A percentile compares a stretch with the other conserved stretches of the same genome.
Evolutionary conservation across 2,888 invertebrate species (phyloP).

Genomic region (Scaptomyza flava): DNA sequence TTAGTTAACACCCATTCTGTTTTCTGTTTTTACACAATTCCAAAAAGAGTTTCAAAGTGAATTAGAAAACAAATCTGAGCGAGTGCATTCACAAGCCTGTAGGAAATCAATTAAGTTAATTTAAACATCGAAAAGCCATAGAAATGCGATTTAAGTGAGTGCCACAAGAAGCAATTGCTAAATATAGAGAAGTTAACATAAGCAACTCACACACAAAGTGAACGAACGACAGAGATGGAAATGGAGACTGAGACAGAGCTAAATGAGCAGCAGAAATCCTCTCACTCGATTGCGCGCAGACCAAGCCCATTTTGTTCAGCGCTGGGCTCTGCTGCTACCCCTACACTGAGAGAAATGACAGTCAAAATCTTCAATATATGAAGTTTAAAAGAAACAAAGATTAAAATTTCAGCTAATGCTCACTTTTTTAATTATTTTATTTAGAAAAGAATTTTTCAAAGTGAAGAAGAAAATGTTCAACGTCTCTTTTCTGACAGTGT

Average conservation of each 20-base stretch:
- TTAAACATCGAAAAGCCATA: constrained; percentile 47
- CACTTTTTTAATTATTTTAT: neutral
- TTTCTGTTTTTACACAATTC: neutral
- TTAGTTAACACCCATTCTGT: neutral
- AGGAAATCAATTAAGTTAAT: constrained; percentile 60
- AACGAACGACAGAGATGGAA: constrained; percentile 1
- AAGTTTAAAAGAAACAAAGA: rapidly evolving
- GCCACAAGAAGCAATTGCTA: constrained; percentile 46
- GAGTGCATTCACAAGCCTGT: constrained; percentile 22
- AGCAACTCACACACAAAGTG: constrained; percentile 4
- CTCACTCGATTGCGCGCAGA: constrained; percentile 58
- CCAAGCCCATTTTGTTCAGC: constrained; percentile 68
- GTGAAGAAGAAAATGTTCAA: too few species aligned
- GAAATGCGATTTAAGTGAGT: constrained; percentile 48
- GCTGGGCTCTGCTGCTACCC: constrained; percentile 34
- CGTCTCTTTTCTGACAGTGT: constrained; percentile 33
- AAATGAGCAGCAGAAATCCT: constrained; percentile 52
- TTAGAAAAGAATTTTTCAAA: neutral
- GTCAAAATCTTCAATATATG: neutral
- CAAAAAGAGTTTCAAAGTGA: constrained; percentile 6
- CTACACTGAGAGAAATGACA: constrained; percentile 35
- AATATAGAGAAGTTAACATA: constrained; percentile 36
- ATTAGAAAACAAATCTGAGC: constrained; percentile 16
- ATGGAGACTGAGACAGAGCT: constrained; percentile 37
- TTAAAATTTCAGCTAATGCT: neutral